Conservation (phyloP, 1,140 invertebrate genomes). For the Trichonephila inaurata region DNA sequence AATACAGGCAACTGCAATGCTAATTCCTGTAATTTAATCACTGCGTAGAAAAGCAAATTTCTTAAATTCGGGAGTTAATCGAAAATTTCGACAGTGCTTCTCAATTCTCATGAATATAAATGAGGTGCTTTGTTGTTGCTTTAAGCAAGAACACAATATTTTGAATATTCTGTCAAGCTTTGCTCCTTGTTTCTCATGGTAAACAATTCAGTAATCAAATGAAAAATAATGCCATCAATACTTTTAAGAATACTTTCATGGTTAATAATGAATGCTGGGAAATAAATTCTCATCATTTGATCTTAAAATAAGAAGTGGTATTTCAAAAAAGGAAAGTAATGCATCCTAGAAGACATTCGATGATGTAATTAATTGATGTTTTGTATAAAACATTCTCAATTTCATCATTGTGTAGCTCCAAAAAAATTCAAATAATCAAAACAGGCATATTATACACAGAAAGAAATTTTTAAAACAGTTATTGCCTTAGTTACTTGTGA, state of each 20-base stretch:
- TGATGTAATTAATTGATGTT: too few relatives aligned
- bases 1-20: conserved; percentile 18
- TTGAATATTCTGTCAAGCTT: background rate
- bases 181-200: background rate
- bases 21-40: conserved; percentile 16
- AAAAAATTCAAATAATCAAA: too few relatives aligned
- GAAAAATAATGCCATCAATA: background rate
- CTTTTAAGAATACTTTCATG: background rate
- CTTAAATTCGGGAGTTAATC: background rate
- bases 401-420: too few relatives aligned
- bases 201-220: background rate
- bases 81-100: background rate
- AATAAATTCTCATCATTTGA: background rate
- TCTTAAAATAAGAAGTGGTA: background rate
- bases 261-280: background rate
- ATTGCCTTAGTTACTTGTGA: too few relatives aligned
- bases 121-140: background rate
- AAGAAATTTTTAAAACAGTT: too few relatives aligned
- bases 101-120: conserved; percentile 30
- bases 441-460: too few relatives aligned
- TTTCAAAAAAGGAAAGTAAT: background rate
- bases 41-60: background rate
- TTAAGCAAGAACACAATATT: background rate
- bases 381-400: too few relatives aligned
- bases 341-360: background rate